Base-by-base conservation (phyloP, 2,888 invertebrate species). In the Tortricodes alternella region DNA sequence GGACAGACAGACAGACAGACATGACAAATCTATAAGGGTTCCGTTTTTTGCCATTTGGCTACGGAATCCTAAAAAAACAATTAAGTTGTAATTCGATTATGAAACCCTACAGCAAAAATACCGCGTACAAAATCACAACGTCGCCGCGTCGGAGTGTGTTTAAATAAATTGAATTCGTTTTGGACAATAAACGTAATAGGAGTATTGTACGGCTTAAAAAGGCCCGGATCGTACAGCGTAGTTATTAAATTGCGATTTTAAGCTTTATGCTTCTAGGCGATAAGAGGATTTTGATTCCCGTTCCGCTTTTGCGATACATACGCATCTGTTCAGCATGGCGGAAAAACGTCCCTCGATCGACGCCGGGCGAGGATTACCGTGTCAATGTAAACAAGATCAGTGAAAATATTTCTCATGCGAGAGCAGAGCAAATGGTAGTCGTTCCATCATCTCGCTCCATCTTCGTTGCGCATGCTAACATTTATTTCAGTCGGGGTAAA, bases 361-460 rank as follows among this genome's bases (percentile, higher is more conserved):
- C 65, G 62, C 34, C 67, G 66, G 64, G 63, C 63, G 62, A 59
- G 76, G 83, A 85, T 85, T 81, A 85, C 74, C 70, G 72, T 78
- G 77, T 83, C 84, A 80, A 83, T 83, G 82, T 85, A 85, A 84
- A 83, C 83, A 84, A 82, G 79, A 83, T 82, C 80, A 79, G 76
- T 74, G 63, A 73, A 79, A 79, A 83, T 83, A 83, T 85, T 81
- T 83, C 81, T 82, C 80, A 77, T 76, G 74, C 73, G 76, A 78
- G 76, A 78, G 75, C 70, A 68, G 73, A 75, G 73, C 70, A 79
- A 84, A 84, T 80, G 80, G 78, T 71, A 78, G 71, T 70, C 80
- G 75, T 70, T 84, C 74, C 77, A 81, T 83, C 80, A 83, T 82
- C 70, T 71, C 64, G 62, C 72, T 73, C 74, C 77, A 78, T 78